These are phyloP conservation scores for Laticauda colubrina DNA, from an alignment of 2,113 vertebrate species.

Conservation along the genomic window DNA sequence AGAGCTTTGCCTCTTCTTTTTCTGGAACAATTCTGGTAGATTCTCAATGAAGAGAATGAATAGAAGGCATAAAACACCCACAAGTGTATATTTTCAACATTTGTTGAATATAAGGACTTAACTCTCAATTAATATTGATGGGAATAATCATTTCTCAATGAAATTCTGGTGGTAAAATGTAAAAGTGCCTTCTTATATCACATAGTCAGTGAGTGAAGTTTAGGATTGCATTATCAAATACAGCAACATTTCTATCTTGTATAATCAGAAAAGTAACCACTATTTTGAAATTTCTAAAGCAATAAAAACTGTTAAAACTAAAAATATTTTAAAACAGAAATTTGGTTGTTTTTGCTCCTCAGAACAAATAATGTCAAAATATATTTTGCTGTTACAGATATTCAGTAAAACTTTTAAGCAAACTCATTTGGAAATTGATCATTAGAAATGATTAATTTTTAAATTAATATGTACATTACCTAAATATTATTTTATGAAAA, in stretches of 20 bases:
- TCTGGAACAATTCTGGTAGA: neutral
- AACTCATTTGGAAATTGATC: neutral
- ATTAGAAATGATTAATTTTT: neutral
- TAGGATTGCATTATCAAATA: neutral
- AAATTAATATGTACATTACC: neutral
- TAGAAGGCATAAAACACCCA: neutral
- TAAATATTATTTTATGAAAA: conserved; percentile 9
- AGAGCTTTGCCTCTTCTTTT: neutral
- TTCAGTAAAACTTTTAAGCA: conserved; percentile 11
- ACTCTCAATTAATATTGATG: neutral
- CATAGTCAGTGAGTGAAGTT: neutral
- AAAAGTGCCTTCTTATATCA: neutral
- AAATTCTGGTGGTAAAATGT: neutral
- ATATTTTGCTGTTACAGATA: neutral
- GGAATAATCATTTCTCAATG: neutral
- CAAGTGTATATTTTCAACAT: neutral
- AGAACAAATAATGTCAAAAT: conserved; percentile 13
- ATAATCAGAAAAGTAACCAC: neutral
- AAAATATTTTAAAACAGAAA: neutral
- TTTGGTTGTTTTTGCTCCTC: neutral
- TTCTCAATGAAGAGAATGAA: neutral
- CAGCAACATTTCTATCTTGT: neutral
- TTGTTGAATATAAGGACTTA: too few species aligned
- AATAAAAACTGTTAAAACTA: neutral
- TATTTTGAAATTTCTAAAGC: neutral